Evolutionary conservation across 2,113 vertebrate genomes (phyloP).

Genomic region (Aramus guarauna): DNA sequence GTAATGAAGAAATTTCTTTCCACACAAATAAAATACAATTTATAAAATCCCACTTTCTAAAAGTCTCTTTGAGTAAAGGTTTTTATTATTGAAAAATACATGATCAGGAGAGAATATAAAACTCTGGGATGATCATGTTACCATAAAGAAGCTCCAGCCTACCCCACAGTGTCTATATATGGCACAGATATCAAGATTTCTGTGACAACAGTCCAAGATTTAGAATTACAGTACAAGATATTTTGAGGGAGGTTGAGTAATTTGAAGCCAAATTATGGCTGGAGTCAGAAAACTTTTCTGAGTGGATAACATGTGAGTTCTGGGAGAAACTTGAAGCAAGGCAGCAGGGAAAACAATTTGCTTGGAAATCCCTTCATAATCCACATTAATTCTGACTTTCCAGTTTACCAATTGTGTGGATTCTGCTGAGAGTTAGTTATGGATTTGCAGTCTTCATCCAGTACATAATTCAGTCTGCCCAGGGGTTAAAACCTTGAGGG

Average conservation of each 20-base stretch:
- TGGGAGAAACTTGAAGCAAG: background rate
- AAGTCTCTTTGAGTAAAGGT: background rate
- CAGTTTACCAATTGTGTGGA: background rate
- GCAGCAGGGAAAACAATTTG: background rate
- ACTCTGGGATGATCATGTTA: background rate
- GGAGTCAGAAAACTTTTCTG: background rate
- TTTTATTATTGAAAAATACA: background rate
- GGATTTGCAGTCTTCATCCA: background rate
- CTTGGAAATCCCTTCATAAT: background rate
- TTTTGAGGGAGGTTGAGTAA: background rate
- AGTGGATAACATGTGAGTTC: background rate
- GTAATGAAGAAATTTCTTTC: background rate
- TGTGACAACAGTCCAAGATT: background rate
- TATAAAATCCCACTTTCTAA: background rate
- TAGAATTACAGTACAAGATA: background rate
- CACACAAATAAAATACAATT: background rate
- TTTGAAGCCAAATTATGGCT: background rate
- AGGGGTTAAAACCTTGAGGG: background rate
- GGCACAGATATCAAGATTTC: background rate
- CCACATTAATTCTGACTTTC: background rate
- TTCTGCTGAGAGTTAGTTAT: background rate
- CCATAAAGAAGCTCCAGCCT: background rate
- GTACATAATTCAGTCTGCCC: background rate
- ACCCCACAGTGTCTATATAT: background rate
- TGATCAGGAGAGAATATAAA: background rate